phyloP scores from a whole-genome alignment of 2,113 vertebrate species.

The Cercopithecus mona region DNA sequence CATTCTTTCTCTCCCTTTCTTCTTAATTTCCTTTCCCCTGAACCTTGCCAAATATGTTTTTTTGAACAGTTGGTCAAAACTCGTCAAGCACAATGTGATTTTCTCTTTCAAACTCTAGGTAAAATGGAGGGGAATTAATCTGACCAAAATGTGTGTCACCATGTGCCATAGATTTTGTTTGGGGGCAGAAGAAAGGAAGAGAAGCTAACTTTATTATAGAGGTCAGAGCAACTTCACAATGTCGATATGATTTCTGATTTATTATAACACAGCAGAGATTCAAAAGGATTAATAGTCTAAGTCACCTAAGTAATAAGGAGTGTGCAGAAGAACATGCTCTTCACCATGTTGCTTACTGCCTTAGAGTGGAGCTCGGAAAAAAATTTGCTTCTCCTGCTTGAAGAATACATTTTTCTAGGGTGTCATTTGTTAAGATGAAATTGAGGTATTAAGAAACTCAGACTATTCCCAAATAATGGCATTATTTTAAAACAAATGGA shows the following conservation, averaged over 20 bases:
- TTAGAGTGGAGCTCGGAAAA: neutral
- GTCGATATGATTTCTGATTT: neutral
- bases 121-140: neutral
- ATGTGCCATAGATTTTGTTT: neutral
- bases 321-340: neutral
- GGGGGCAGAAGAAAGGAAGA: neutral
- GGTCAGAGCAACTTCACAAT: neutral
- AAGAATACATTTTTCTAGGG: constrained; percentile 20
- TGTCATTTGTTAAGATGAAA: constrained; percentile 66
- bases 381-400: neutral
- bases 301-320: neutral
- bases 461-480: constrained; percentile 55
- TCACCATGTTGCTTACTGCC: neutral
- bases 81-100: neutral
- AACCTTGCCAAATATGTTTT: neutral
- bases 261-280: constrained; percentile 21
- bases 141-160: constrained; percentile 6
- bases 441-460: constrained; percentile 56
- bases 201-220: neutral
- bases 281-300: neutral
- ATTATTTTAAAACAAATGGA: constrained; percentile 68
- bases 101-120: neutral
- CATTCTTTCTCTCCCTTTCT: neutral
- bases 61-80: constrained; percentile 11
- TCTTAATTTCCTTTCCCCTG: neutral